Evolutionary conservation across 2,113 vertebrate species (phyloP), one percentile per base, ranked within the genome.

Genomic region (Tricholaema leucomelas): DNA sequence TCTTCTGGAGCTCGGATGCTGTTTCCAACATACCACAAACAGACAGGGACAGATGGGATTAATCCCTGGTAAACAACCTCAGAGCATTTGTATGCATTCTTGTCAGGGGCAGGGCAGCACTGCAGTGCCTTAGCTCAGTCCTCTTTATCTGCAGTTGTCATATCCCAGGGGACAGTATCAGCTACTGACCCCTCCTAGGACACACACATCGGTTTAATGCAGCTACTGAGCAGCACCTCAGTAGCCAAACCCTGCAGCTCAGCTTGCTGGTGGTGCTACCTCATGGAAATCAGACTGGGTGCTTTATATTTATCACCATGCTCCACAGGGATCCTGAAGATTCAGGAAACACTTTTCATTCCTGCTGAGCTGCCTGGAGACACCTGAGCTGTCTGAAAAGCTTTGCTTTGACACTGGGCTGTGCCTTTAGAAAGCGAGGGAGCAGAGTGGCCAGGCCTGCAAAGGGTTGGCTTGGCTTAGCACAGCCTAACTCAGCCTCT

Each of bases 11-110:
- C 52, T 89, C 75, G 94, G 83, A 85, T 88, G 78, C 75, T 85
- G 64, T 81, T 95, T 91, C 91, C 80, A 94, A 75, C 93, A 96
- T 96, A 94, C 88, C 87, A 86, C 80, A 93, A 93, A 92, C 61
- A 90, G 91, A 96, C 79, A 92, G 89, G 87, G 83, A 72, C 91
- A 88, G 83, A 87, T 50, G 50, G 92, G 92, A 93, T 94, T 94
- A 93, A 96, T 93, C 80, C 89, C 84, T 91, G 64, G 90, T 95
- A 94, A 96, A 96, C 91, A 95, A 91, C 65, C 78, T 69, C 77
- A 60, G 91, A 91, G 81, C 63, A 88, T 96, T 95, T 93, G 91
- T 88, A 96, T 91, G 88, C 92, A 96, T 95, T 96, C 88, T 93
- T 96, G 84, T 76, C 58, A 94, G 76, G 91, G 95, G 93, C 33